Percentiles rank a stretch among this genome's conserved stretches.
Evolutionary conservation across 2,113 vertebrate species (phyloP).

Genomic region (Rhabdomys dilectus): DNA sequence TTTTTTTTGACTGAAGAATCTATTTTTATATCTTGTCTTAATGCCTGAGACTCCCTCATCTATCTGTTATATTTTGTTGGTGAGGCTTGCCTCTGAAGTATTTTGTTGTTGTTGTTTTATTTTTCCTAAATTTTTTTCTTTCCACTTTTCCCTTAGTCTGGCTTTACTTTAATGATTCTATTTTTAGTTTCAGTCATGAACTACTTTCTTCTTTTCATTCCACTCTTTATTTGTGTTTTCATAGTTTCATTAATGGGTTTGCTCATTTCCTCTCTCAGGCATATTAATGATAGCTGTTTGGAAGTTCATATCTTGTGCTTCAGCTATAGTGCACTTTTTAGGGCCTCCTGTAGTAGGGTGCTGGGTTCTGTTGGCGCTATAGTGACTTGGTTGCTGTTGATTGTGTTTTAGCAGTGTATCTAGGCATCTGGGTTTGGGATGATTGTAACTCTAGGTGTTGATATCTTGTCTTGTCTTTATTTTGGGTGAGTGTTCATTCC

Average conservation of each 20-base stretch:
- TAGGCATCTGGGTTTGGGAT: not conserved
- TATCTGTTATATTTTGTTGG: not conserved
- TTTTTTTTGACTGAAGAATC: not conserved
- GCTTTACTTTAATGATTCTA: not conserved
- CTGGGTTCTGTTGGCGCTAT: not conserved
- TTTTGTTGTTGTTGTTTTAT: not conserved
- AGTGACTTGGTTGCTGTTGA: not conserved
- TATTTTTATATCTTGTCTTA: not conserved
- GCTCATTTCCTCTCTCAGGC: not conserved
- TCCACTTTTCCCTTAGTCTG: not conserved
- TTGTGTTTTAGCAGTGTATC: not conserved
- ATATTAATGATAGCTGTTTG: not conserved
- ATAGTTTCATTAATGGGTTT: not conserved
- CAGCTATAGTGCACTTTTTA: not conserved
- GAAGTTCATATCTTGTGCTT: not conserved
- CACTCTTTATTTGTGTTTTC: not conserved
- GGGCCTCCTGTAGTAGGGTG: not conserved
- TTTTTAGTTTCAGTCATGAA: not conserved
- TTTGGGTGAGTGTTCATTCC: not conserved
- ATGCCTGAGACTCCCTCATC: not conserved
- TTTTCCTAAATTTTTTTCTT: not conserved
- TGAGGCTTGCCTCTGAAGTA: not conserved
- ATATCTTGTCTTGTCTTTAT: not conserved
- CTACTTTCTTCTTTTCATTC: not conserved
- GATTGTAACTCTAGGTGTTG: not conserved